These are phyloP conservation scores for Laothoe populi DNA, from an alignment of 2,888 invertebrate genomes.

Conservation along the genomic window DNA sequence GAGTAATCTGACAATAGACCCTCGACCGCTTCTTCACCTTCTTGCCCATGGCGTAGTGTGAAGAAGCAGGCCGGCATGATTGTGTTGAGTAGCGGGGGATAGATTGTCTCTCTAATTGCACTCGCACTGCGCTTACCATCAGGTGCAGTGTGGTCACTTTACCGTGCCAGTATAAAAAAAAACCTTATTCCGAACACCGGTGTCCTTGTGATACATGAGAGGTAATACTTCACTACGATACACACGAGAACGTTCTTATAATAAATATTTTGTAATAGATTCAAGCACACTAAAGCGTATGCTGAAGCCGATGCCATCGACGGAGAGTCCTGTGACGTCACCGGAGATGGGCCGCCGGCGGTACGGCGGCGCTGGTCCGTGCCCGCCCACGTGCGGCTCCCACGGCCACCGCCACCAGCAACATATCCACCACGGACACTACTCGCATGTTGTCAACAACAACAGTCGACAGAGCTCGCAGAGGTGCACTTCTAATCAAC, in stretches of 20 bases:
- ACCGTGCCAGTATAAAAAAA: no score
- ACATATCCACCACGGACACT: constrained; percentile 80
- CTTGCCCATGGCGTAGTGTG: no score
- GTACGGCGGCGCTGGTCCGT: constrained; percentile 84
- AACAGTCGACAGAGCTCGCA: constrained; percentile 88
- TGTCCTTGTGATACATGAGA: no score
- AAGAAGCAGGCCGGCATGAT: no score
- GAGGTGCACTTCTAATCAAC: constrained; percentile 63
- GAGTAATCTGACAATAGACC: no score
- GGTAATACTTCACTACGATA: no score
- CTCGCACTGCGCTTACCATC: no score
- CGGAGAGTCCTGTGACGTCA: constrained; percentile 95
- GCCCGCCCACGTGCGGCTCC: constrained; percentile 86
- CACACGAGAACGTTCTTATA: neutral
- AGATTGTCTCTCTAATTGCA: no score
- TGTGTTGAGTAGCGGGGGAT: no score
- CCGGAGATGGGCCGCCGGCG: constrained; percentile 95
- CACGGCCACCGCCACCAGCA: constrained; percentile 85
- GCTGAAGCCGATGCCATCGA: constrained; percentile 96
- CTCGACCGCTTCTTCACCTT: no score
- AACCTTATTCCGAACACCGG: no score
- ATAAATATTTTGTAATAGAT: constrained; percentile 80
- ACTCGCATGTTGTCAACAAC: constrained; percentile 79
- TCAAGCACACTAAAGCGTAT: constrained; percentile 95
- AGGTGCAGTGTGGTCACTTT: no score